Evolutionary conservation across 53 echinoderm and acorn worm species (phyloP).

Genomic region (Temnopleurus reevesii): DNA sequence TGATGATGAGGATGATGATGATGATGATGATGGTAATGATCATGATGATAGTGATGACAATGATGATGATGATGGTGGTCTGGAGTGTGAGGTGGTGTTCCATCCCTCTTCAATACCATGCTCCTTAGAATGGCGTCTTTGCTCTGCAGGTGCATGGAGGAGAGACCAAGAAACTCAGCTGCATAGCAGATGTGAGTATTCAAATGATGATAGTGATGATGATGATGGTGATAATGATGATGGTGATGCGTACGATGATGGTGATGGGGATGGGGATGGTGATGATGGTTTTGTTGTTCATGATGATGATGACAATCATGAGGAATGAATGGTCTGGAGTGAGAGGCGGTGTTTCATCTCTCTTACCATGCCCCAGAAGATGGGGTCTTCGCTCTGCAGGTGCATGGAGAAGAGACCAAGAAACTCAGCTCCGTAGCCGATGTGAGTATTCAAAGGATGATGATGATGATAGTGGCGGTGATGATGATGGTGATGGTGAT

Average conservation of each 20-base stretch:
- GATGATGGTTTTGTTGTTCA: background rate
- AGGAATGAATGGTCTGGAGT: constrained; percentile 57
- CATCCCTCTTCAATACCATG: constrained; percentile 99
- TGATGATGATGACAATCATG: background rate
- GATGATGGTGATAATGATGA: constrained; percentile 10
- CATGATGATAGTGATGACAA: background rate
- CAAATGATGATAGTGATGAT: background rate
- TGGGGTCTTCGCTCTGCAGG: constrained; percentile 88
- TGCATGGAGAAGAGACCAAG: constrained; percentile 87
- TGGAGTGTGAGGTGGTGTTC: constrained; percentile 97
- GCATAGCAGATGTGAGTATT: constrained; percentile 93
- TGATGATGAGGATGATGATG: background rate
- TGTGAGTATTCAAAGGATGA: constrained; percentile 71
- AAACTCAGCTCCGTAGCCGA: constrained; percentile 82
- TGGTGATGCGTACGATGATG: background rate
- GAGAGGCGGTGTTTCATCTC: constrained; percentile 97
- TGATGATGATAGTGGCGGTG: background rate
- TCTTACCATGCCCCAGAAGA: constrained; percentile 97
- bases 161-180: constrained; percentile 72
- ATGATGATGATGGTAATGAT: background rate
- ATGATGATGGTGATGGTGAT: constrained; percentile 6
- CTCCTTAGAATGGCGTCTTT: constrained; percentile 92
- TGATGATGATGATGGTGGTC: constrained; percentile 24
- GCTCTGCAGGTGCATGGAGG: constrained; percentile 95
- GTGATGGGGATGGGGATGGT: background rate